Evolutionary conservation across 92 coral and sea anemone genomes (phyloP), one percentile per base, ranked within the genome.

Genomic region (Hydrozoanthus gracilis): DNA sequence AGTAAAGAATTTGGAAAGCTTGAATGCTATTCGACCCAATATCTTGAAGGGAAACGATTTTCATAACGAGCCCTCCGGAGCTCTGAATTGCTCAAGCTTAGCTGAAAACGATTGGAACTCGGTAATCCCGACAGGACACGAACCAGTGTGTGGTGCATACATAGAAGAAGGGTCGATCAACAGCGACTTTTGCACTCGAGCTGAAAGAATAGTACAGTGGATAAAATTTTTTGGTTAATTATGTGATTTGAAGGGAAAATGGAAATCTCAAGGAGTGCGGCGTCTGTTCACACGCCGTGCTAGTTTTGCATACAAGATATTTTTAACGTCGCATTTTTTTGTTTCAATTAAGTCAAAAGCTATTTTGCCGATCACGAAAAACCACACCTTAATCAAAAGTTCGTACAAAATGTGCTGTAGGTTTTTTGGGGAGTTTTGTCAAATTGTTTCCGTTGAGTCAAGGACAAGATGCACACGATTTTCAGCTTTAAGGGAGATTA

Each of bases 201-300:
- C 72, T 7, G 84, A 79, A 12, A 64, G 71, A 16, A 79, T 79
- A 56, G 73, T 79, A 16, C 84, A 79, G 60, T 79, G 84, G 84
- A 79, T 79, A 44, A 64, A 79, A 46, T 79, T 79, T 48, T 79
- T 79, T 62, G 84, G 84, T 16, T 79, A 20, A 61, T 3, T 14
- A 69, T 55, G 14, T 8, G 56, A 15, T 78, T 60, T 6, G 54
- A 78, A 45, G 13, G 20, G 61, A 73, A 16, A 6, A 51, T 7
- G 48, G 7, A 66, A 66, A 17, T 13, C 8, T 9, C 13, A 8
- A 62, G 12, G 17, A 10, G 64, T 7, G 50, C 44, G 50, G 27
- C 44, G 8, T 18, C 54, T 48, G 39, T 50, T 5, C 12, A 8
- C 17, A 50, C 64, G 44, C 18, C 4, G 17, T 51, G 10, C 10